Base-by-base conservation (phyloP, 2,113 vertebrate species). In the Cariama cristata region DNA sequence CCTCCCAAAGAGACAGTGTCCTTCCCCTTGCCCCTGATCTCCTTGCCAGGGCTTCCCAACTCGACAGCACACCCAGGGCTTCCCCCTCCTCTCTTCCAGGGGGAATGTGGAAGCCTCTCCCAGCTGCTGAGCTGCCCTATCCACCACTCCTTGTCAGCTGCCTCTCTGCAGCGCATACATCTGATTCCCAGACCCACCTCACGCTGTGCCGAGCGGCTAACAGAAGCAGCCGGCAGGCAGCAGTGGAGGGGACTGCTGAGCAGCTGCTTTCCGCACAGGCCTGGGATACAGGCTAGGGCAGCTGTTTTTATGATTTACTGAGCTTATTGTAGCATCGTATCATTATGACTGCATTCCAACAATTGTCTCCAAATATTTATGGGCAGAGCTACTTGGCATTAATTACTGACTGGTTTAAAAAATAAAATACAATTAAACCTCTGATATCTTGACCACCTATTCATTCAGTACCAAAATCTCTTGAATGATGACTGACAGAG, bases 191-290 rank as follows among this genome's bases (percentile, higher is more conserved):
- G 96, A 23, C 40, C 73, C 80, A 67, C 58, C 93, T 88, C 97
- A 94, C 9, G 94, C 97, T 96, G 96, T 77, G 97, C 63, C 0
- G 81, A 79, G 88, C 35, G 3, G 86, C 53, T 3, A 53, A 7
- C 74, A 26, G 96, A 21, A 97, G 96, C 97, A 97, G 97, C 96
- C 96, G 94, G 96, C 97, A 96, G 94, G 97, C 97, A 97, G 96
- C 93, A 73, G 93, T 2, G 86, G 11, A 93, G 74, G 91, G 80
- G 66, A 71, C 77, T 44, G 92, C 94, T 2, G 74, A 96, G 95
- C 97, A 97, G 97, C 97, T 97, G 97, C 97, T 73, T 14, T 22
- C 93, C 74, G 3, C 87, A 3, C 66, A 10, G 91, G 75, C 93
- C 81, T 12, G 13, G 76, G 91, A 95, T 93, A 23, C 42, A 4